Evolutionary conservation across 2,888 invertebrate species (phyloP), one percentile per base, ranked within the genome.

Genomic region (Orthosia incerta): DNA sequence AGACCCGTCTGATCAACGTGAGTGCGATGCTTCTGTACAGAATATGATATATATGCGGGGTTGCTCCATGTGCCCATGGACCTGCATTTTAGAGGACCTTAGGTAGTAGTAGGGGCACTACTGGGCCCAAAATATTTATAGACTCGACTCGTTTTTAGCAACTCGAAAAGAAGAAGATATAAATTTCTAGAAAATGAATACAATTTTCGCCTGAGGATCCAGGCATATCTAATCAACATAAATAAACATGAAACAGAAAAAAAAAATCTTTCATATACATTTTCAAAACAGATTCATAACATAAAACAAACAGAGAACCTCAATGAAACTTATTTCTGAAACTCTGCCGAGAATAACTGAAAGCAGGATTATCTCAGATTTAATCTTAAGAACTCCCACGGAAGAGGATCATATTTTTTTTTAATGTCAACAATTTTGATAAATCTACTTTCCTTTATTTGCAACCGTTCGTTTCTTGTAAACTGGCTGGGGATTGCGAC

Each of bases 291-390:
- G 45, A 71, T 65, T 64, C 31, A 68, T 78, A 63, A 39, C 59
- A 39, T 57, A 26, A n/a, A 60, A 74, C 73, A 77, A 80, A 76
- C 74, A 76, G 50, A 77, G 65, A 69, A 71, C 11, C 70, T 55
- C 61, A 79, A 79, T 78, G 74, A 67, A 82, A 80, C 72, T 82
- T 83, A 82, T 87, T 83, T 77, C 65, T 71, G 51, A 71, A 83
- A 87, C 72, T 79, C 77, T 62, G 71, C 79, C 57, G 74, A 39
- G 80, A 82, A 80, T 82, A 82, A 80, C 86, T 84, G 85, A 70
- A 81, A 83, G 76, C 80, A 62, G 83, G 88, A 88, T 88, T 82
- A 88, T 88, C 88, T 81, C 59, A 51, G 73, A 66, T 72, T 84
- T 85, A 88, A 88, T 88, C 88, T 87, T 75, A 80, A 80, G 76